Evolutionary conservation across 1,140 invertebrate genomes (phyloP).

Genomic region (Papilio helenus): DNA sequence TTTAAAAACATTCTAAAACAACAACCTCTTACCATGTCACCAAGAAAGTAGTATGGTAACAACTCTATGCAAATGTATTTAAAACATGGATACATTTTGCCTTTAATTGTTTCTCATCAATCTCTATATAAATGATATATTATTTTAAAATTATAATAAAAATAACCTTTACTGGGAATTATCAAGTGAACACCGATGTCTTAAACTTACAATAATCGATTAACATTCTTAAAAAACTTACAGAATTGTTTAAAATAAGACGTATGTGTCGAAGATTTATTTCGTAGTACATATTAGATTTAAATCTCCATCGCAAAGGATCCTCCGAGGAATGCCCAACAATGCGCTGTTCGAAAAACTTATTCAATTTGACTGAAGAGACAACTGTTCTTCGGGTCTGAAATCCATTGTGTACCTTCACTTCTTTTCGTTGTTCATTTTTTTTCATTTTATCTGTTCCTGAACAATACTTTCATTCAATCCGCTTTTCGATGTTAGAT

Average conservation of each 20-base stretch:
- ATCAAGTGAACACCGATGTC: neutral
- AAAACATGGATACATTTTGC: neutral
- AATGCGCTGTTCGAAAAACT: conserved; percentile 69
- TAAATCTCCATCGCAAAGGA: conserved; percentile 59
- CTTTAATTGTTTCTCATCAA: too few species aligned
- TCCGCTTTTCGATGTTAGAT: conserved; percentile 62
- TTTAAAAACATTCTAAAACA: neutral
- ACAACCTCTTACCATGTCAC: neutral
- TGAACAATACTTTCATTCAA: conserved; percentile 75
- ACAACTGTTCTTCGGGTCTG: conserved; percentile 73
- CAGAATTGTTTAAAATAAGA: conserved; percentile 18
- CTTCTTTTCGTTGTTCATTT: conserved; percentile 57
- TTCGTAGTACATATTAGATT: conserved; percentile 61
- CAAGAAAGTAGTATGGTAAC: neutral
- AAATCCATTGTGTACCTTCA: conserved; percentile 71
- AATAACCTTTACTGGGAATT: neutral
- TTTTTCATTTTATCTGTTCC: conserved; percentile 64
- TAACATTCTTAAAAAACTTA: conserved; percentile 19
- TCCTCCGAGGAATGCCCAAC: conserved; percentile 67
- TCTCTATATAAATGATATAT: too few species aligned
- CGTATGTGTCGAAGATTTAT: conserved; percentile 40
- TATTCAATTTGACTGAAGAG: conserved; percentile 77
- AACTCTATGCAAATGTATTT: neutral
- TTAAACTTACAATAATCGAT: neutral
- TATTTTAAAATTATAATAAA: neutral